phyloP scores from a whole-genome alignment of 2,797 vertebrate genomes.

The Hapalemur alaotrensis region DNA sequence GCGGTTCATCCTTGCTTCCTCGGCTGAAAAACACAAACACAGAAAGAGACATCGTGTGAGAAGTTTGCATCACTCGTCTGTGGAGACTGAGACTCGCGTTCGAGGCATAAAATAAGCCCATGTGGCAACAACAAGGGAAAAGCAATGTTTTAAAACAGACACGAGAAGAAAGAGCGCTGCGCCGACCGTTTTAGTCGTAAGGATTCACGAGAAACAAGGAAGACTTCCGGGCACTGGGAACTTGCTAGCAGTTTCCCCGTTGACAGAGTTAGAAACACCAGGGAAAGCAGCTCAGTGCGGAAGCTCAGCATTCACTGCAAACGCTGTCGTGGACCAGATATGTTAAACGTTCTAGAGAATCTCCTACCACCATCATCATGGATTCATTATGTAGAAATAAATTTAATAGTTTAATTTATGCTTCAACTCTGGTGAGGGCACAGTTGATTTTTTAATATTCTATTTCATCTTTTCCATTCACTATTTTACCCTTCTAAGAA shows the following conservation, averaged over 20 bases:
- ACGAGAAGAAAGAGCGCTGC: rapidly evolving
- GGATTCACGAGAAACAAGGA: rapidly evolving
- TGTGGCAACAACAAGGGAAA: rapidly evolving
- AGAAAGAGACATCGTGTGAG: not conserved
- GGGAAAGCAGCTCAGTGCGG: not conserved
- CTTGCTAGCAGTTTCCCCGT: not conserved
- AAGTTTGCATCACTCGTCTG: rapidly evolving
- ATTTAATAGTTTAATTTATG: not conserved
- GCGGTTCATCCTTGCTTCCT: slow-evolving; percentile 94
- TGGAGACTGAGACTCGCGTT: rapidly evolving
- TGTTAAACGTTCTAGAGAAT: rapidly evolving
- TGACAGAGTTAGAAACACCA: not conserved
- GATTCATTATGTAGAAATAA: not conserved
- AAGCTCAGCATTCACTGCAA: not conserved
- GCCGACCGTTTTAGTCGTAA: rapidly evolving
- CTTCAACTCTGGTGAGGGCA: not conserved
- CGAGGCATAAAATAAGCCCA: rapidly evolving
- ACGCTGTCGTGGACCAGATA: rapidly evolving
- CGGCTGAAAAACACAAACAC: slow-evolving; percentile 85
- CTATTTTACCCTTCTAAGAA: not conserved
- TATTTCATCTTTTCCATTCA: too few relatives aligned
- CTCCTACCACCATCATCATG: not conserved
- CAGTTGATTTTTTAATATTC: not conserved
- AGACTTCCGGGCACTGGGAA: not conserved
- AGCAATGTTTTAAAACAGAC: rapidly evolving